phyloP scores from a whole-genome alignment of 35 echinoderm and acorn worm species.

The Ophioderma brevispina region DNA sequence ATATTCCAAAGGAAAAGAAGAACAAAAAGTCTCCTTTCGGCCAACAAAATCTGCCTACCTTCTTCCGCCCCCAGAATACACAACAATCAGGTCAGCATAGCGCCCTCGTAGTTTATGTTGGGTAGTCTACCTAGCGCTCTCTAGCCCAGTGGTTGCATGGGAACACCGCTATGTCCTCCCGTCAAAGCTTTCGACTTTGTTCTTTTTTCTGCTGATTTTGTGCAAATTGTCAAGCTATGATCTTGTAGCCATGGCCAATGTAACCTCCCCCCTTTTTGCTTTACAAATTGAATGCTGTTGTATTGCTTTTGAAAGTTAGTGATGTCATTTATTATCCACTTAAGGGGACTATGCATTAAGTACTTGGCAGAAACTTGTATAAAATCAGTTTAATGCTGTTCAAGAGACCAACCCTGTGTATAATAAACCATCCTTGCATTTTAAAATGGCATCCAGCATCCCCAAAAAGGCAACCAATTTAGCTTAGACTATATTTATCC shows the following conservation, averaged over 20 bases:
- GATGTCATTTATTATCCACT: too few relatives aligned
- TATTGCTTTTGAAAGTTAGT: too few relatives aligned
- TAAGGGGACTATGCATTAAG: too few relatives aligned
- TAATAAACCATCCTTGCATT: too few relatives aligned
- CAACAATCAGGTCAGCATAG: slow-evolving; percentile 12
- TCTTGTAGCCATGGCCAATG: not conserved
- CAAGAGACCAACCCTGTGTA: too few relatives aligned
- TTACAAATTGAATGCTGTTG: not conserved
- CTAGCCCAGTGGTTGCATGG: slow-evolving; percentile 11
- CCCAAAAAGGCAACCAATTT: too few relatives aligned
- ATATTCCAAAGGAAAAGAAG: slow-evolving; percentile 11
- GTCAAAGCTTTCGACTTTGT: not conserved
- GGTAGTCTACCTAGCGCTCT: not conserved
- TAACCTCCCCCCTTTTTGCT: not conserved
- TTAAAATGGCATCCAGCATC: too few relatives aligned
- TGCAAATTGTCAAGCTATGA: not conserved
- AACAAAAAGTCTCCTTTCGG: slow-evolving; percentile 10
- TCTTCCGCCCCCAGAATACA: slow-evolving; percentile 3
- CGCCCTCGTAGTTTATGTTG: slow-evolving; percentile 8
- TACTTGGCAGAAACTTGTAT: too few relatives aligned
- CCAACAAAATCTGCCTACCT: slow-evolving; percentile 12
- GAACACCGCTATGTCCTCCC: not conserved
- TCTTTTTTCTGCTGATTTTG: not conserved
- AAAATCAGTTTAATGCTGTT: too few relatives aligned
- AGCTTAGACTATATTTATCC: too few relatives aligned